phyloP scores from a whole-genome alignment of 1,140 invertebrate species.

The Orchesella cincta region DNA sequence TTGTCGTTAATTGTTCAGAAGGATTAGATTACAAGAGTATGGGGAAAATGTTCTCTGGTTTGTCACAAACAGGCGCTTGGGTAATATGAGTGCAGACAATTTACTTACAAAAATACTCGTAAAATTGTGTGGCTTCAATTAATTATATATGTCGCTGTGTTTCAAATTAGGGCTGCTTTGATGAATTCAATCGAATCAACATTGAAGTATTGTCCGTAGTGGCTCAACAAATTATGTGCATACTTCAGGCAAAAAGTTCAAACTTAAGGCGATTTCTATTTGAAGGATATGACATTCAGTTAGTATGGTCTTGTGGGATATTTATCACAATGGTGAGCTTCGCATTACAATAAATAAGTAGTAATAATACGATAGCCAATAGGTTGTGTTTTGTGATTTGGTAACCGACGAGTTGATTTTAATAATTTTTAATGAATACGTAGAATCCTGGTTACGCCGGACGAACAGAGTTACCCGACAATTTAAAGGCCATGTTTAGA shows the following conservation, averaged over 20 bases:
- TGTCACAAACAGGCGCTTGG: conserved; percentile 72
- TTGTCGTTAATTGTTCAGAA: conserved; percentile 86
- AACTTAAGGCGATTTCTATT: conserved; percentile 71
- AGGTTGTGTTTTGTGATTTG: too few relatives aligned
- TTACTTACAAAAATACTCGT: background rate
- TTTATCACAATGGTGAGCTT: conserved; percentile 85
- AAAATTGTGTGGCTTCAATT: background rate
- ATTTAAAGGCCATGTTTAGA: conserved; percentile 87
- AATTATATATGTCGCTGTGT: too few relatives aligned
- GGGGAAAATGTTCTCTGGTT: conserved; percentile 71
- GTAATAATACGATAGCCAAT: too few relatives aligned
- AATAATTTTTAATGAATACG: background rate
- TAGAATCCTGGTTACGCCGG: conserved; percentile 63
- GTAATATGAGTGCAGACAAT: conserved; percentile 56
- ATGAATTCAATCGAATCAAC: conserved; percentile 88
- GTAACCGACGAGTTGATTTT: too few relatives aligned
- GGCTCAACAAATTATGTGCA: conserved; percentile 76
- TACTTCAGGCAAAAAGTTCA: conserved; percentile 70
- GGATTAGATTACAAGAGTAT: conserved; percentile 82
- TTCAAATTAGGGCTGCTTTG: conserved; percentile 77
- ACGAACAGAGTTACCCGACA: conserved; percentile 84
- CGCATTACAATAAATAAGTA: too few relatives aligned
- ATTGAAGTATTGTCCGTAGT: conserved; percentile 88
- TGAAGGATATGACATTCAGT: conserved; percentile 73
- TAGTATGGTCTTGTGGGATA: conserved; percentile 76